These are phyloP conservation scores for Cyrtonyx montezumae DNA, from an alignment of 2,113 vertebrate genomes.

Conservation along the genomic window DNA sequence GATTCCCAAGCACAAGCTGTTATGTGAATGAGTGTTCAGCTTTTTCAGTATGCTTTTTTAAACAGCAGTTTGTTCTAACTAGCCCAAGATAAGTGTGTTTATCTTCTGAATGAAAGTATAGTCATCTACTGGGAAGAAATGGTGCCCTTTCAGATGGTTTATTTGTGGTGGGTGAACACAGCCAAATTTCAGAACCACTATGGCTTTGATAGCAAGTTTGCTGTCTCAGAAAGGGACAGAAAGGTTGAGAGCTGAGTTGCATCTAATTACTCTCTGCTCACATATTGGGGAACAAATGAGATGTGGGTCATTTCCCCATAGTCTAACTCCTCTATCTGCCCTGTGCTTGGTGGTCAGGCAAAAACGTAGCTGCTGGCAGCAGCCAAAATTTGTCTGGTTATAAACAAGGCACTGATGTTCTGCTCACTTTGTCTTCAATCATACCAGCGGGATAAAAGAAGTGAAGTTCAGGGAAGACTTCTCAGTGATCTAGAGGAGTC, in stretches of 20 bases:
- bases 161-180: not conserved
- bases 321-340: not conserved
- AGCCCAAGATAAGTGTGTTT: not conserved
- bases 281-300: not conserved
- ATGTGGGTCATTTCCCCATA: not conserved
- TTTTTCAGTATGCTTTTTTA: conserved; percentile 21
- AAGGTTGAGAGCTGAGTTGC: not conserved
- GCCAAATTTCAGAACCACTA: conserved; percentile 1
- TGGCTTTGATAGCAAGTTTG: not conserved
- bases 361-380: not conserved
- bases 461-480: not conserved
- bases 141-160: not conserved
- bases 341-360: not conserved
- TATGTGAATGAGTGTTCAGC: not conserved
- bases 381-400: not conserved
- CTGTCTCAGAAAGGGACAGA: not conserved
- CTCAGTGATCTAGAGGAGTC: not conserved
- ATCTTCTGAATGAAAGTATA: conserved; percentile 32
- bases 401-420: not conserved
- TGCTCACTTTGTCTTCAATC: not conserved
- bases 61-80: conserved; percentile 27
- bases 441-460: not conserved
- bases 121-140: conserved; percentile 1
- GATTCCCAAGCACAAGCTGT: not conserved
- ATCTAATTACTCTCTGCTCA: not conserved